Evolutionary conservation across 2,797 vertebrate species (phyloP).

Genomic region (Sphenodon punctatus): DNA sequence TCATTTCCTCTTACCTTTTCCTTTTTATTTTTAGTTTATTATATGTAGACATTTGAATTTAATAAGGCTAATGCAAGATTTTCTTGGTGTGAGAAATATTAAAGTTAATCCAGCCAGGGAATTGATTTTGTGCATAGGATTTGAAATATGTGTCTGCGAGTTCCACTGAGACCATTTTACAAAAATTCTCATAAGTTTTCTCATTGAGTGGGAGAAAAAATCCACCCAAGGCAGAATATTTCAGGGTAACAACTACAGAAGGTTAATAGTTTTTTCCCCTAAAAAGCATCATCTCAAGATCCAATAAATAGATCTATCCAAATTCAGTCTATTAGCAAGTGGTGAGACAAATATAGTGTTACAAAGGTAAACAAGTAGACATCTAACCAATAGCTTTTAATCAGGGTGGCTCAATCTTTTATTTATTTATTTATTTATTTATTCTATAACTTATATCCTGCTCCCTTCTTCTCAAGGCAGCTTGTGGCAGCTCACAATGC

Average conservation of each 20-base stretch:
- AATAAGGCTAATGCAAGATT: constrained; percentile 66
- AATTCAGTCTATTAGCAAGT: constrained; percentile 46
- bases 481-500: no score
- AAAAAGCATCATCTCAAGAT: constrained; percentile 35
- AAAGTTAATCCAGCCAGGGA: constrained; percentile 73
- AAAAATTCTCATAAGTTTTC: constrained; percentile 68
- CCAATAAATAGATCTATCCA: constrained; percentile 40
- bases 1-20: constrained; percentile 37
- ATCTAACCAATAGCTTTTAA: neutral
- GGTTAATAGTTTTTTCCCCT: constrained; percentile 55
- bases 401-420: neutral
- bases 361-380: neutral
- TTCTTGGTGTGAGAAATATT: constrained; percentile 68
- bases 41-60: constrained; percentile 63
- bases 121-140: constrained; percentile 73
- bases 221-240: constrained; percentile 57
- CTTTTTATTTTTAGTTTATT: constrained; percentile 61
- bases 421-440: no score
- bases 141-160: constrained; percentile 66
- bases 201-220: constrained; percentile 62
- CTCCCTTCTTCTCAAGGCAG: no score
- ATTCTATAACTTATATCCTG: no score
- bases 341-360: neutral
- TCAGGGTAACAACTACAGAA: constrained; percentile 56
- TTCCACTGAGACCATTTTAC: constrained; percentile 69